Conservation (phyloP, 2,113 vertebrate species). For the Macquaria ambigua region DNA sequence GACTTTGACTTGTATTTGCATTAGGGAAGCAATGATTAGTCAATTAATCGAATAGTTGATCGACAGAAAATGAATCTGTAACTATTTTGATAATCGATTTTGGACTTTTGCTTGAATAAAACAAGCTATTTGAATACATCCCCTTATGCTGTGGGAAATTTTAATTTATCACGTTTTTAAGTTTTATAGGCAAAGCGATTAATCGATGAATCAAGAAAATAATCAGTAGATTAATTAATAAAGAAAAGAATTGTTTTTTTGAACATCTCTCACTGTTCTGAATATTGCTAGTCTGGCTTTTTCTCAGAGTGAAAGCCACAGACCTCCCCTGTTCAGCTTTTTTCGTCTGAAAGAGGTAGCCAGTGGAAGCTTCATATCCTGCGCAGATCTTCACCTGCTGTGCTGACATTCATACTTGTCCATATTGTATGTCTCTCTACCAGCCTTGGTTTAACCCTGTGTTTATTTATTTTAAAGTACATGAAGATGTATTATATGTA, state of each 20-base stretch:
- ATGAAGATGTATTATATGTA: conserved; percentile 27
- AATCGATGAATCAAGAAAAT: no score
- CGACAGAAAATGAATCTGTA: background rate
- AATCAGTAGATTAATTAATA: no score
- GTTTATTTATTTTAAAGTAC: conserved; percentile 36
- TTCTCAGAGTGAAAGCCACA: background rate
- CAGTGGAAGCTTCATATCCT: conserved; percentile 74
- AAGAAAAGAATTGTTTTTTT: no score
- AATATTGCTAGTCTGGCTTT: background rate
- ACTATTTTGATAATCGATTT: background rate
- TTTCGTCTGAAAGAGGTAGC: background rate
- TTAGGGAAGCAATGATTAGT: background rate
- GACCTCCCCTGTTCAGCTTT: background rate
- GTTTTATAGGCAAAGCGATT: no score
- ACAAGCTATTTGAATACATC: no score
- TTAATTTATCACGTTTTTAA: no score
- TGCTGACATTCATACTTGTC: conserved; percentile 47
- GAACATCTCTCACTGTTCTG: background rate
- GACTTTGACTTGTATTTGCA: background rate
- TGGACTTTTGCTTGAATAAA: no score
- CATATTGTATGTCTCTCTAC: background rate
- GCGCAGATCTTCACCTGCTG: conserved; percentile 58
- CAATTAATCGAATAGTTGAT: background rate
- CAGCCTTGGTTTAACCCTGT: conserved; percentile 24
- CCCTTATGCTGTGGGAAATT: no score